Percentiles rank a stretch among this genome's conserved stretches.
phyloP scores from a whole-genome alignment of 2,113 vertebrate species.

The Paraplagusia blochii region DNA sequence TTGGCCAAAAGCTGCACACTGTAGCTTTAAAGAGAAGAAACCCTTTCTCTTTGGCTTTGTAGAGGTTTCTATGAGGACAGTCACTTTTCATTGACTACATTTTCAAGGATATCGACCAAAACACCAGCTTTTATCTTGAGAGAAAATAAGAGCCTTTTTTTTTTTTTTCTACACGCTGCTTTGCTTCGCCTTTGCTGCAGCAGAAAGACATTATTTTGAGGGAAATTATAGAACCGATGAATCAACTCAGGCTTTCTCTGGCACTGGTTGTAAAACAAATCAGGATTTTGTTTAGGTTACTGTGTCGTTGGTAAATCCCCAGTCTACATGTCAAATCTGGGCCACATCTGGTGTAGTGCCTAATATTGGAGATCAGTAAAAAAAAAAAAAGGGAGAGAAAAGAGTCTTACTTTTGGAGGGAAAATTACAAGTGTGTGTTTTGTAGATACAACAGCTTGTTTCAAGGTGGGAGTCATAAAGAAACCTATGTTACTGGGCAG shows the following conservation, averaged over 20 bases:
- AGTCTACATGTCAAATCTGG: conserved; percentile 16
- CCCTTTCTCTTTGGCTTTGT: conserved; percentile 72
- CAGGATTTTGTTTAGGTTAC: conserved; percentile 10
- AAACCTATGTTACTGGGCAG: conserved; percentile 55
- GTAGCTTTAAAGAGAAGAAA: conserved; percentile 7
- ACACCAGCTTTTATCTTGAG: not conserved
- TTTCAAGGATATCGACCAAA: conserved; percentile 28
- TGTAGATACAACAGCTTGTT: conserved; percentile 58
- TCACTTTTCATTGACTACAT: conserved; percentile 40
- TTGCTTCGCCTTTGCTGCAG: conserved; percentile 8
- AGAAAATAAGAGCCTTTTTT: not conserved
- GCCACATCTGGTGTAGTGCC: conserved; percentile 52
- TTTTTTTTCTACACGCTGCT: conserved; percentile 5
- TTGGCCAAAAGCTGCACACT: no score
- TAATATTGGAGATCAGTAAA: conserved; percentile 18
- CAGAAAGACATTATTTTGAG: conserved; percentile 15
- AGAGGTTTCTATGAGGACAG: conserved; percentile 59
- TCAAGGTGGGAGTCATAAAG: conserved; percentile 56
- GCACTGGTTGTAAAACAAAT: conserved; percentile 31
- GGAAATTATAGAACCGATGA: conserved; percentile 30
- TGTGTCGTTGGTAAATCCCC: not conserved
- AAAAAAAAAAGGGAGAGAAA: no score
- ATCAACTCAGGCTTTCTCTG: conserved; percentile 33
- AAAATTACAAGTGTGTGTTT: conserved; percentile 34
- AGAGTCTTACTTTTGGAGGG: conserved; percentile 56